These are phyloP conservation scores for Pammene fasciana DNA, from an alignment of 2,888 invertebrate species.

Conservation along the genomic window DNA sequence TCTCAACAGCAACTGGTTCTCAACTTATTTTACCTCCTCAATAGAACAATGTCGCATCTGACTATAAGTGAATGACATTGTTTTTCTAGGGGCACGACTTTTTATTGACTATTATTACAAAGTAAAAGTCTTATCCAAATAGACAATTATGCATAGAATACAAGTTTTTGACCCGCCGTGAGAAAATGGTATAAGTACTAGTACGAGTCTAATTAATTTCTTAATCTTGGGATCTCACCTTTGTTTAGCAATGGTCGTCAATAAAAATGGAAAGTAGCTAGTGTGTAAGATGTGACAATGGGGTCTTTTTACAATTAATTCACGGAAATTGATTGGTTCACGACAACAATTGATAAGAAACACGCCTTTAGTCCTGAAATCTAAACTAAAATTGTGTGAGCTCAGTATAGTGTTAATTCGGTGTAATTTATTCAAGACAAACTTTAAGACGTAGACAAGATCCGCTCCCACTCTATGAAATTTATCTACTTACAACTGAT, in stretches of 20 bases:
- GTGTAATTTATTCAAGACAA: no score
- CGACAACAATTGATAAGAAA: neutral
- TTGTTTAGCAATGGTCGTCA: slow-evolving; percentile 30
- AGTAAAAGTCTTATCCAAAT: slow-evolving; percentile 39
- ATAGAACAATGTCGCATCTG: slow-evolving; percentile 12
- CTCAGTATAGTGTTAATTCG: no score
- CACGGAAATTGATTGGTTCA: slow-evolving; percentile 23
- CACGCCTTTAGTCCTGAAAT: neutral
- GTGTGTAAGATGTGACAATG: slow-evolving; percentile 33
- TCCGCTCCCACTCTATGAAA: no score
- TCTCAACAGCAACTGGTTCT: neutral
- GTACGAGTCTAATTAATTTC: slow-evolving; percentile 39
- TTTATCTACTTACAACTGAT: no score
- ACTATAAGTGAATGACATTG: slow-evolving; percentile 10
- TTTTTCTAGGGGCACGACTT: slow-evolving; percentile 1
- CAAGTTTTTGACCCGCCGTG: slow-evolving; percentile 40
- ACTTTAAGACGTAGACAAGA: no score
- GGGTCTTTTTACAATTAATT: slow-evolving; percentile 12
- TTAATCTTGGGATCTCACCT: slow-evolving; percentile 33
- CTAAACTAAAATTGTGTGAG: no score
- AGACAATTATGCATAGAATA: slow-evolving; percentile 32
- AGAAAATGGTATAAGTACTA: slow-evolving; percentile 25
- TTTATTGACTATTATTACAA: slow-evolving; percentile 24
- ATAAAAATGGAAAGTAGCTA: slow-evolving; percentile 40
- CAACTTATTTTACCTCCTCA: slow-evolving; percentile 18